A percentile compares a stretch with the other conserved stretches of the same genome.
phyloP scores from a whole-genome alignment of 2,113 vertebrate genomes.

The Cyanocitta stelleri region DNA sequence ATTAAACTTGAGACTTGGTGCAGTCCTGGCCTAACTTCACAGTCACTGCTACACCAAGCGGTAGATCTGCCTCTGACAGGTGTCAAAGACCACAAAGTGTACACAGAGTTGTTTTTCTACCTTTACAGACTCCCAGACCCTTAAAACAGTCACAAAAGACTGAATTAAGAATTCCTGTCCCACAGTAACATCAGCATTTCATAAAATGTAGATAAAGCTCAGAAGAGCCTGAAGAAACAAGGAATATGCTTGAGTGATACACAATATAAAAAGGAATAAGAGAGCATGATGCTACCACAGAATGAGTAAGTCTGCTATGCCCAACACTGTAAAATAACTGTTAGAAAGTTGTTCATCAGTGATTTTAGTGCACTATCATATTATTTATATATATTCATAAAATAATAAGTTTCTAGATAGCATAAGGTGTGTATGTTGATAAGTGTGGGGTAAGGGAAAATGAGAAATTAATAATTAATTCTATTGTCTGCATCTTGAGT shows the following conservation, averaged over 20 bases:
- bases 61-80: background rate
- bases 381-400: background rate
- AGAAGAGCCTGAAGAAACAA: background rate
- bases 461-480: background rate
- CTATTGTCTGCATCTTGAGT: background rate
- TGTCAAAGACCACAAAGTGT: background rate
- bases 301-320: background rate
- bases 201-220: background rate
- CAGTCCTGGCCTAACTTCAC: background rate
- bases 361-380: background rate
- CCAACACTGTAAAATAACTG: background rate
- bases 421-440: accelerated
- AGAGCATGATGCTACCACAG: background rate
- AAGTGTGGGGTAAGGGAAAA: background rate
- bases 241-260: background rate
- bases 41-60: background rate
- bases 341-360: background rate
- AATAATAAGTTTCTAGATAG: background rate
- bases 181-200: background rate
- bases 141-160: background rate
- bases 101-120: background rate
- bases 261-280: background rate
- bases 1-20: background rate
- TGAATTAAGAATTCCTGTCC: background rate
- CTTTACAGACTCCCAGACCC: background rate